These are phyloP conservation scores for Anguilla anguilla DNA, from an alignment of 2,797 vertebrate genomes.

Conservation along the genomic window DNA sequence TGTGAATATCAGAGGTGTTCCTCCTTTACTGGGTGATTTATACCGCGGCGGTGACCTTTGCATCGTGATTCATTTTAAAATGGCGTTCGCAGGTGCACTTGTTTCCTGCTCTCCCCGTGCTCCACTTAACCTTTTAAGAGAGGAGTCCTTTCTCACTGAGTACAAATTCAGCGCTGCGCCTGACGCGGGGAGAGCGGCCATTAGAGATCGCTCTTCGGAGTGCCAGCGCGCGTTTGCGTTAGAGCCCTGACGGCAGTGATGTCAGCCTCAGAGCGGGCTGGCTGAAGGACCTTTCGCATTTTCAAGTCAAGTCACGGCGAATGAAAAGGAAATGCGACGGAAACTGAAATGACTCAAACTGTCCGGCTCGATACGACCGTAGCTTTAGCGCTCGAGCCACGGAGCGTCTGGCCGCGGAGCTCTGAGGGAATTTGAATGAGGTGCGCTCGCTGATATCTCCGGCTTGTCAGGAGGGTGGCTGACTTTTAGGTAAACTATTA, in stretches of 20 bases:
- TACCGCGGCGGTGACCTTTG: background rate
- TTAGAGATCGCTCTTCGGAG: background rate
- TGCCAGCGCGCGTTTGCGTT: background rate
- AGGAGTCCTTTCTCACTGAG: background rate
- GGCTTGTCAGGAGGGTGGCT: background rate
- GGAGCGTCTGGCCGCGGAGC: background rate
- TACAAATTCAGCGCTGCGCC: background rate
- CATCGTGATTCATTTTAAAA: background rate
- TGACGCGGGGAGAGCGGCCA: background rate
- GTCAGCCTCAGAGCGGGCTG: background rate
- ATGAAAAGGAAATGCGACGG: background rate
- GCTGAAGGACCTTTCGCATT: background rate
- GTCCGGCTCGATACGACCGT: background rate
- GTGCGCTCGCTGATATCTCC: background rate
- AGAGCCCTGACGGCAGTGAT: background rate
- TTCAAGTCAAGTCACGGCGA: background rate
- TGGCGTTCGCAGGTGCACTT: background rate
- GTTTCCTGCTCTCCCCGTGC: background rate
- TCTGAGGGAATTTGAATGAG: background rate
- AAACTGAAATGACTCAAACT: background rate
- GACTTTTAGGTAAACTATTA: slow-evolving; percentile 13
- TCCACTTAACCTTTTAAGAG: slow-evolving; percentile 12
- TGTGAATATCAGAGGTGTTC: background rate
- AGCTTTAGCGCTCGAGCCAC: background rate
- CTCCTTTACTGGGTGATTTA: background rate